A percentile compares a stretch with the other conserved stretches of the same genome.
These are phyloP conservation scores for Sebastolobus alascanus DNA, from an alignment of 2,797 vertebrate genomes.

Conservation along the genomic window DNA sequence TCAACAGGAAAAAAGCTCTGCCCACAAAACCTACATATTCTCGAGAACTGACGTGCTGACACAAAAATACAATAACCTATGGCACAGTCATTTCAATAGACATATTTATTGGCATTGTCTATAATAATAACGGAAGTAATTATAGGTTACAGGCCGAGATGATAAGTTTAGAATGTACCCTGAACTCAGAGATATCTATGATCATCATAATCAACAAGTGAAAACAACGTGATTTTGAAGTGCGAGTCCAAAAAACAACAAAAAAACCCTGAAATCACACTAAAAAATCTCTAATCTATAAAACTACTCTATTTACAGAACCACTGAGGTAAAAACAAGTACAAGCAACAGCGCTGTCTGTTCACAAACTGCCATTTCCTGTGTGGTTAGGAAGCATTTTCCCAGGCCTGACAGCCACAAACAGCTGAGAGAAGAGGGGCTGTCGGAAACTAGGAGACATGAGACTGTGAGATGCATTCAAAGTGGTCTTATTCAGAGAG, in stretches of 20 bases:
- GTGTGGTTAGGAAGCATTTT: constrained; percentile 69
- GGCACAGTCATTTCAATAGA: background rate
- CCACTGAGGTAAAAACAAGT: constrained; percentile 25
- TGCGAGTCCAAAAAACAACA: background rate
- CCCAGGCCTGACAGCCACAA: constrained; percentile 69
- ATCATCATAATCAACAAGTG: background rate
- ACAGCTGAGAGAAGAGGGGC: constrained; percentile 60
- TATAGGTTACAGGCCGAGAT: background rate
- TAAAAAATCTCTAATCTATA: background rate
- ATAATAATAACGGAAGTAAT: background rate
- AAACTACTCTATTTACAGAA: background rate
- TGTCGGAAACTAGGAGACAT: constrained; percentile 47
- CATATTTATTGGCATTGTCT: background rate
- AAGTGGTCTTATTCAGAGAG: constrained; percentile 59
- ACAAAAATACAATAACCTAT: background rate
- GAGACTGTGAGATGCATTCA: constrained; percentile 70
- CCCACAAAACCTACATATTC: constrained; percentile 7
- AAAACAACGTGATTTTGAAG: background rate
- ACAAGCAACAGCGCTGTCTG: constrained; percentile 5
- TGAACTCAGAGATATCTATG: background rate
- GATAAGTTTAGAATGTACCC: background rate
- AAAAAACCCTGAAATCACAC: constrained; percentile 1
- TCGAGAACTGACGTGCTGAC: background rate
- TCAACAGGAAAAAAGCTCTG: constrained; percentile 1
- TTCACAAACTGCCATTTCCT: constrained; percentile 70